These are phyloP conservation scores for Aeoliscus strigatus DNA, from an alignment of 2,797 vertebrate species.

Conservation along the genomic window DNA sequence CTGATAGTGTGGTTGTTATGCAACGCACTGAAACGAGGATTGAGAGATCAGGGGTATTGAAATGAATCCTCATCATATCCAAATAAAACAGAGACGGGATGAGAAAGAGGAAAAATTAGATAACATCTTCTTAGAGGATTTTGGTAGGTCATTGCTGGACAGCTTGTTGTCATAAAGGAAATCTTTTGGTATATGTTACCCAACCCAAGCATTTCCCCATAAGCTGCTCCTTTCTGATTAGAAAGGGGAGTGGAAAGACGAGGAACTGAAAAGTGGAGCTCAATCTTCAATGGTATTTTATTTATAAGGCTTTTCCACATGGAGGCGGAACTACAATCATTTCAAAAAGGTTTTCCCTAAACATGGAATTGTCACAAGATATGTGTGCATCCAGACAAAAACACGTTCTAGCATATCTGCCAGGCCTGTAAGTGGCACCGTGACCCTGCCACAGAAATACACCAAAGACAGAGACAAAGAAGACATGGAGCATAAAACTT, in stretches of 20 bases:
- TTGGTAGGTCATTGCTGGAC: slow-evolving; percentile 33
- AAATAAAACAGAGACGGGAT: slow-evolving; percentile 30
- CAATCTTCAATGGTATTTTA: too few species aligned
- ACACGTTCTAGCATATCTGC: too few species aligned
- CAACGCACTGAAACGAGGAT: slow-evolving; percentile 60
- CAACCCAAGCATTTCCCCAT: slow-evolving; percentile 42
- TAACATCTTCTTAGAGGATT: slow-evolving; percentile 32
- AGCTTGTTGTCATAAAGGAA: slow-evolving; percentile 34
- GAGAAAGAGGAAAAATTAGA: not conserved
- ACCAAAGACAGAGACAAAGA: too few species aligned
- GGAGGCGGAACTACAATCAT: too few species aligned
- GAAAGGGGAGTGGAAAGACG: slow-evolving; percentile 32
- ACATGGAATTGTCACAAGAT: too few species aligned
- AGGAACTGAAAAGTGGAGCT: slow-evolving; percentile 32
- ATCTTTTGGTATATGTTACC: slow-evolving; percentile 33
- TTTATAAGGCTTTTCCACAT: too few species aligned
- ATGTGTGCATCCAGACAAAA: too few species aligned
- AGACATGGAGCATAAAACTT: too few species aligned
- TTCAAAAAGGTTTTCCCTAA: too few species aligned
- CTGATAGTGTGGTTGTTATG: slow-evolving; percentile 63
- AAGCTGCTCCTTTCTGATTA: slow-evolving; percentile 51
- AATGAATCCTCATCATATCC: slow-evolving; percentile 49
- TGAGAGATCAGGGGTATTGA: slow-evolving; percentile 59
- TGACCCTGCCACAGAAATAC: too few species aligned
- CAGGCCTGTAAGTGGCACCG: too few species aligned